Conservation (phyloP, 2,113 vertebrate species). For the Fregata magnificens region DNA sequence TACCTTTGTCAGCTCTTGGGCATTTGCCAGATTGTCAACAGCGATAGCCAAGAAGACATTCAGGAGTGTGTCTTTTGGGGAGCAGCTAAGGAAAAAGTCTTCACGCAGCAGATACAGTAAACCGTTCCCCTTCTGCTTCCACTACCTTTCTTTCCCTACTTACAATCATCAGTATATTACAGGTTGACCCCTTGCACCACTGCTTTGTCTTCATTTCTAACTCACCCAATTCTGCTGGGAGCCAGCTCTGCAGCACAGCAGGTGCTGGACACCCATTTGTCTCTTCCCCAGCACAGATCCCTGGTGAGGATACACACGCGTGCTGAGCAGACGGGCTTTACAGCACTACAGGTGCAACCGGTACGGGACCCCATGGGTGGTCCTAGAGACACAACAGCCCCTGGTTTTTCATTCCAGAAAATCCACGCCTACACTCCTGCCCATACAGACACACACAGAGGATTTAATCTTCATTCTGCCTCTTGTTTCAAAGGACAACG, state of each 20-base stretch:
- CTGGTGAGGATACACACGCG: background rate
- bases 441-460: background rate
- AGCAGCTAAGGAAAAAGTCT: conserved; percentile 69
- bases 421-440: background rate
- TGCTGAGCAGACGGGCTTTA: background rate
- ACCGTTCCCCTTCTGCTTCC: background rate
- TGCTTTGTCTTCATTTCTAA: background rate
- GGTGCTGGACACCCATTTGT: background rate
- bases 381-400: background rate
- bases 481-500: background rate
- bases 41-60: conserved; percentile 96
- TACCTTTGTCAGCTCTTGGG: conserved; percentile 96
- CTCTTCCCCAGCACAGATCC: background rate
- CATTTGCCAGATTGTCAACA: conserved; percentile 94
- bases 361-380: fast-evolving
- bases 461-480: background rate
- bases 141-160: background rate
- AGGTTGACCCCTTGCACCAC: background rate
- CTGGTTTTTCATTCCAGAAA: background rate
- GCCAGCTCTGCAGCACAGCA: background rate
- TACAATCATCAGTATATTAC: fast-evolving
- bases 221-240: background rate
- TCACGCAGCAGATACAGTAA: background rate
- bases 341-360: too few relatives aligned
- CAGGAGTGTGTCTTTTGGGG: conserved; percentile 85